phyloP scores from a whole-genome alignment of 2,797 vertebrate species.

The Vultur gryphus region DNA sequence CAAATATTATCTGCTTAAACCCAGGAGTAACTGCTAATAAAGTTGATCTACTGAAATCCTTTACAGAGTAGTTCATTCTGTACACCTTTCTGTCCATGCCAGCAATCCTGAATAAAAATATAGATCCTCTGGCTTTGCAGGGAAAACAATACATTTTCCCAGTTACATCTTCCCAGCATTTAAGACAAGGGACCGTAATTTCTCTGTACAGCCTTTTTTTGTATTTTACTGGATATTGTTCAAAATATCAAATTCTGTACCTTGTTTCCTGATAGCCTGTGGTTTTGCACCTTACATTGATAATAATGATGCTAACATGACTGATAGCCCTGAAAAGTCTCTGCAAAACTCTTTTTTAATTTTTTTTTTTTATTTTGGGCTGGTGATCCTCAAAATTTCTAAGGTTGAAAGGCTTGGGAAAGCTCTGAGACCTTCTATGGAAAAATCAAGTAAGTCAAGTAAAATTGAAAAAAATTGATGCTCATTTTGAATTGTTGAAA shows the following conservation, averaged over 20 bases:
- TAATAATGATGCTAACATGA: neutral
- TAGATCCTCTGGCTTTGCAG: neutral
- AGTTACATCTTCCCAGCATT: neutral
- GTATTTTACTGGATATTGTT: neutral
- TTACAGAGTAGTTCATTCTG: neutral
- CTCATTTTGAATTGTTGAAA: neutral
- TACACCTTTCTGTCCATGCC: neutral
- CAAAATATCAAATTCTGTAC: neutral
- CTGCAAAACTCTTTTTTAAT: neutral
- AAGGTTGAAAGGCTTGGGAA: neutral
- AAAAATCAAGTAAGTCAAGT: neutral
- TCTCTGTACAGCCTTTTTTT: neutral
- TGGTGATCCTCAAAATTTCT: neutral
- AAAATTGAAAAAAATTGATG: neutral
- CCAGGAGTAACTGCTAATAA: neutral
- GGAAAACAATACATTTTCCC: neutral
- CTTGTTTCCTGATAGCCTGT: neutral
- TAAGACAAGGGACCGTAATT: neutral
- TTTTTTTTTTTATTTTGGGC: neutral
- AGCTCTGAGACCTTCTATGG: neutral
- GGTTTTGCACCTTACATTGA: neutral
- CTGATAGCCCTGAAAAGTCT: neutral
- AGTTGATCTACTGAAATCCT: neutral
- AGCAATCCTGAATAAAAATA: neutral
- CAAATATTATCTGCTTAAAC: neutral